Conservation (phyloP, 2,797 vertebrate species). For the Lates japonicus region DNA sequence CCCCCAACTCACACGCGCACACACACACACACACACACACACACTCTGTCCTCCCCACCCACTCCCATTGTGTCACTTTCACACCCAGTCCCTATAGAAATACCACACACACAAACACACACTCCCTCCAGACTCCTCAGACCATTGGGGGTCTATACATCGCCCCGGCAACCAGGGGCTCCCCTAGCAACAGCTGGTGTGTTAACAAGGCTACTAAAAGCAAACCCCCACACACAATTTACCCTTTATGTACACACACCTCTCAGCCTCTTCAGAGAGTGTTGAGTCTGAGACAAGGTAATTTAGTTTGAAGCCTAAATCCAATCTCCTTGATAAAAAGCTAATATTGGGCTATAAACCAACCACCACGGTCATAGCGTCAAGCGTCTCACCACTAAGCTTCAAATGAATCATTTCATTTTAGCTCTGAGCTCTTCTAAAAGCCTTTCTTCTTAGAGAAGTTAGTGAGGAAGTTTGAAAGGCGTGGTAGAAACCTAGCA, state of each 20-base stretch:
- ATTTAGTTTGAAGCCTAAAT: too few species aligned
- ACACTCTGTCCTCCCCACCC: background rate
- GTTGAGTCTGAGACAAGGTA: too few species aligned
- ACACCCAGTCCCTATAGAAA: constrained; percentile 48
- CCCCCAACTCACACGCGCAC: too few species aligned
- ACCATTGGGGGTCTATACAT: constrained; percentile 43
- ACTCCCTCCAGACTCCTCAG: constrained; percentile 37
- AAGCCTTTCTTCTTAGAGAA: too few species aligned
- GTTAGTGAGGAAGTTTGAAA: too few species aligned
- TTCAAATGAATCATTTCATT: too few species aligned
- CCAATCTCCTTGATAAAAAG: too few species aligned
- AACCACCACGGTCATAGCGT: too few species aligned
- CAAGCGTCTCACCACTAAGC: too few species aligned
- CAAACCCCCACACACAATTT: background rate
- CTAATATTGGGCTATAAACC: too few species aligned
- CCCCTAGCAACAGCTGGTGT: constrained; percentile 56
- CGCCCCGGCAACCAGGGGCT: constrained; percentile 47
- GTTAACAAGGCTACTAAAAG: constrained; percentile 9
- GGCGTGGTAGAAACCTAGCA: too few species aligned
- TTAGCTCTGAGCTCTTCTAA: too few species aligned
- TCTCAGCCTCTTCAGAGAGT: background rate
- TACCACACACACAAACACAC: constrained; percentile 8
- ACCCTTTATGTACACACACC: background rate
- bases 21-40: background rate
- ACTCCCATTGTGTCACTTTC: constrained; percentile 17